Conservation (phyloP, 1,140 invertebrate species). For the Uloborus diversus region DNA sequence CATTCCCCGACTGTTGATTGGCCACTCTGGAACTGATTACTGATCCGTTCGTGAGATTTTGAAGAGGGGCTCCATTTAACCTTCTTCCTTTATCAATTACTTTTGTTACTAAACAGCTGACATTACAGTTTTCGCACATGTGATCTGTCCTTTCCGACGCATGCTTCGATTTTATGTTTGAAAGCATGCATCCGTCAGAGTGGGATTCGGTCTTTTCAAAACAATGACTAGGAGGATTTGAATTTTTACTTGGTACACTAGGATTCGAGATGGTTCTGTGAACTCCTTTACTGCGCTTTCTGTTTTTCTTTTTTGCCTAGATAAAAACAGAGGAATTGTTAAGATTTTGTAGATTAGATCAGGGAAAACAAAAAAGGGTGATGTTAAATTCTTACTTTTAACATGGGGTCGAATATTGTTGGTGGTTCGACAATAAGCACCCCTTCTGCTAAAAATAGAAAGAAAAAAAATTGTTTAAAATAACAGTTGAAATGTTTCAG, state of each 20-base stretch:
- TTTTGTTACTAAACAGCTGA: background rate
- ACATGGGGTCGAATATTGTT: conserved; percentile 55
- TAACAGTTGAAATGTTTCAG: conserved; percentile 52
- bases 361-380: too few species aligned
- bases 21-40: background rate
- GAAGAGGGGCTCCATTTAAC: conserved; percentile 14
- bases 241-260: conserved; percentile 1
- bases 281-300: conserved; percentile 23
- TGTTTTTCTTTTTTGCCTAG: conserved; percentile 47
- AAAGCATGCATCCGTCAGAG: conserved; percentile 6
- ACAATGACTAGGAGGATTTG: background rate
- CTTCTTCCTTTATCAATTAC: background rate
- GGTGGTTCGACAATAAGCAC: conserved; percentile 61
- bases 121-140: conserved; percentile 35
- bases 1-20: background rate
- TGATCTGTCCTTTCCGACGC: background rate
- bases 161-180: background rate
- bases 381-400: conserved; percentile 43
- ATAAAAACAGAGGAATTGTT: background rate
- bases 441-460: conserved; percentile 48
- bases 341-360: background rate
- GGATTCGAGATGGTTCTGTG: conserved; percentile 23
- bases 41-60: conserved; percentile 48
- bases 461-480: background rate
- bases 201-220: background rate